Base-by-base conservation (phyloP, 2,888 invertebrate genomes). In the Slavum lentiscoides region DNA sequence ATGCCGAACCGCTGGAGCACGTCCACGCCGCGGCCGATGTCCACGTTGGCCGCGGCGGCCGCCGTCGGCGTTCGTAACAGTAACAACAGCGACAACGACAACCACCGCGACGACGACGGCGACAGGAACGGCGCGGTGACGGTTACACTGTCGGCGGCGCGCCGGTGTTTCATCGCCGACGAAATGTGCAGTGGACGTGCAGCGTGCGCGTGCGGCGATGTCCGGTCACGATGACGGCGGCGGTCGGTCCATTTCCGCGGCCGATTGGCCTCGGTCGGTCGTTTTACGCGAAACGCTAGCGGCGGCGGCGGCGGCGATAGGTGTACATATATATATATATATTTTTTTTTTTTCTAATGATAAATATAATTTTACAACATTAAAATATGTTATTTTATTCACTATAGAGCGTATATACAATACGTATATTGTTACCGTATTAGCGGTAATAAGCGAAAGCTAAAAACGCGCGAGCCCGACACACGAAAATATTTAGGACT, bases 11-110 rank as follows among this genome's bases (percentile, higher is more conserved):
- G 62, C 64, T 80, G 80, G 23, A 80, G 70, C 37, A 80, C 70
- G 64, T 80, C 80, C 55, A 80, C 80, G 21, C 80, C 72, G 30
- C 72, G 70, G 30, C 80, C 80, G 39, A 80, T 58, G 69, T 66
- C 64, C 64, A 80, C 80, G 64, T 80, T 72, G 62, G 13, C 43
- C 55, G 11, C 43, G 58, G 59, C 30, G 5, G 68, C 23, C 30
- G n/a, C 30, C 15, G 43, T 13, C 43, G 43, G 6, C 23, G 30
- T 30, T 30, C 30, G 30, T 30, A 30, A 30, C 30, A 30, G 30
- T 30, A 21, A 49, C 9, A 30, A 30, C 37, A n/a, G 15, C 30
- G n/a, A 23, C 67, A 58, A 5, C 37, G 43, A 59, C 73, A 13
- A 43, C 67, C 23, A 37, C 21, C 2, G 43, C 11, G 8, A 19